These are phyloP conservation scores for Mimas tiliae DNA, from an alignment of 2,888 invertebrate genomes.

Conservation along the genomic window DNA sequence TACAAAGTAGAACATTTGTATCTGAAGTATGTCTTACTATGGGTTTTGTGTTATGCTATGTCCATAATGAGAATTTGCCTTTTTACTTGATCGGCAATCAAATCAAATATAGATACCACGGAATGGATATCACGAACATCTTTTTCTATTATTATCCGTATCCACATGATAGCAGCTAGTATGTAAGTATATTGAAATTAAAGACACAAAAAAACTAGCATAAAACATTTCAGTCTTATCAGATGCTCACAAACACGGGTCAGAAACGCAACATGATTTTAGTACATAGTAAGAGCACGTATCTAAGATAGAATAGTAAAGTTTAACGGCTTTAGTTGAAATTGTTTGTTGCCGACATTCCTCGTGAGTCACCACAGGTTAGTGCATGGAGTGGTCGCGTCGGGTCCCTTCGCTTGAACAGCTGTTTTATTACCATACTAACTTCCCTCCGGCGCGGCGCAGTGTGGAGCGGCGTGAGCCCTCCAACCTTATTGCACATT, in stretches of 20 bases:
- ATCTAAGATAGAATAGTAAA: neutral
- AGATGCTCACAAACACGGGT: neutral
- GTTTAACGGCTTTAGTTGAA: slow-evolving; percentile 3
- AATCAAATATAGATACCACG: too few relatives aligned
- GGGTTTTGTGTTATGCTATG: too few relatives aligned
- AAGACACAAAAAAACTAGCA: neutral
- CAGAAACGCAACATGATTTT: neutral
- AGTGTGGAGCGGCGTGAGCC: slow-evolving; percentile 2
- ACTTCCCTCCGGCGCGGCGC: slow-evolving; percentile 9
- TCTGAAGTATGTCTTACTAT: too few relatives aligned
- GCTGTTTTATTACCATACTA: slow-evolving; percentile 22
- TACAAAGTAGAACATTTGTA: neutral
- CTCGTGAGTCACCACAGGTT: slow-evolving; percentile 23
- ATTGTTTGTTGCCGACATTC: slow-evolving; percentile 12
- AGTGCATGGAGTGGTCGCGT: neutral
- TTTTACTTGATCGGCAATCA: too few relatives aligned
- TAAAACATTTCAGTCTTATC: neutral
- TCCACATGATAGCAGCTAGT: too few relatives aligned
- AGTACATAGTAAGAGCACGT: neutral
- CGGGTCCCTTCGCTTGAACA: slow-evolving; percentile 17
- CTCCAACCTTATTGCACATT: slow-evolving; percentile 12
- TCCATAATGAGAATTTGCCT: too few relatives aligned
- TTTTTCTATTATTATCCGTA: too few relatives aligned
- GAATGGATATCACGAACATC: too few relatives aligned
- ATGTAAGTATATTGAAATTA: neutral